These are phyloP conservation scores for Cremastinae sp. DNA, from an alignment of 2,888 invertebrate genomes.

Conservation along the genomic window DNA sequence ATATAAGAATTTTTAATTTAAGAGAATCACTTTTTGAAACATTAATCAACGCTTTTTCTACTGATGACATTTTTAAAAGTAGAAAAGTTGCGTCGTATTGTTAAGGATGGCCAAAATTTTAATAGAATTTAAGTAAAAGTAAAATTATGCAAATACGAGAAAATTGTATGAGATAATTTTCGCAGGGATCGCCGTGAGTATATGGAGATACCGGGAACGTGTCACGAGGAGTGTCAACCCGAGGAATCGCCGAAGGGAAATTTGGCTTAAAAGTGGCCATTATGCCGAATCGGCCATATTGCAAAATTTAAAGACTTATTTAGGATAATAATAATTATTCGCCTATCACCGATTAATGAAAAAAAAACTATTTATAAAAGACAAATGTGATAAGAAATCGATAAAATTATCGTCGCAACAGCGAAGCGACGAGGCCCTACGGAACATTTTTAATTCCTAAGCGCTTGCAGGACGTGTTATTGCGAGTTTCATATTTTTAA, in stretches of 20 bases:
- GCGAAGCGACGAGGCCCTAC: no score
- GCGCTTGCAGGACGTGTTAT: no score
- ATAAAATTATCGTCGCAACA: no score
- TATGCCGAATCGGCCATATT: not conserved
- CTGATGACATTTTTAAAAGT: no score
- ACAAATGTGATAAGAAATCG: no score
- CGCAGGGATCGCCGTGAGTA: constrained; percentile 76
- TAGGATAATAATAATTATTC: constrained; percentile 46
- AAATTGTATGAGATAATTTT: constrained; percentile 66
- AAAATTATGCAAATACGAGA: constrained; percentile 41
- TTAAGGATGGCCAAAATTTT: no score
- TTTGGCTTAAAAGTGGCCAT: constrained; percentile 44
- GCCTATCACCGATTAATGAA: constrained; percentile 26
- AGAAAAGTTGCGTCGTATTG: no score
- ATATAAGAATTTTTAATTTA: no score
- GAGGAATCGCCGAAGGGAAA: constrained; percentile 65
- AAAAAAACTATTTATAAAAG: constrained; percentile 58
- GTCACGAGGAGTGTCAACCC: constrained; percentile 66
- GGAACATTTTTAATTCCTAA: no score
- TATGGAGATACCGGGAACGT: constrained; percentile 71
- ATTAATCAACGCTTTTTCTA: no score
- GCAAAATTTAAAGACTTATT: constrained; percentile 46
- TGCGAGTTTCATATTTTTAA: not conserved
- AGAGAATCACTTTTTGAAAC: no score
- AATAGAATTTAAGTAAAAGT: not conserved